Evolutionary conservation across 2,888 invertebrate genomes (phyloP).

Genomic region (Sabatieria punctata): DNA sequence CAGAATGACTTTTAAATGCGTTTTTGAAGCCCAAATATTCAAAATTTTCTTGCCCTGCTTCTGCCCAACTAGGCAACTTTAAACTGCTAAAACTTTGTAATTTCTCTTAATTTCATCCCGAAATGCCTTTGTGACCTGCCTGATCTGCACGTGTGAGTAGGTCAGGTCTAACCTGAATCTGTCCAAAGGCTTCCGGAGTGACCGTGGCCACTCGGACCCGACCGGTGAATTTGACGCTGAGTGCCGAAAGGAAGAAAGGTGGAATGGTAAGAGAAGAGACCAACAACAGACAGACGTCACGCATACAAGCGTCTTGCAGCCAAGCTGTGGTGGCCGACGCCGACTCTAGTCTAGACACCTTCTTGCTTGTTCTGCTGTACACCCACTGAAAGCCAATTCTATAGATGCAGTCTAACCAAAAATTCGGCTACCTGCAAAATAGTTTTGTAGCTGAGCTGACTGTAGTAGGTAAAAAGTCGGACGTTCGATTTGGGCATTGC

Average conservation of each 20-base stretch:
- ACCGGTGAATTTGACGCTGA: conserved; percentile 41
- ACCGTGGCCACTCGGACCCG: conserved; percentile 37
- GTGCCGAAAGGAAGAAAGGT: conserved; percentile 40
- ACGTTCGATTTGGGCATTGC: conserved; percentile 38
- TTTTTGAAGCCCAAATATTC: no score
- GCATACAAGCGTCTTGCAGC: neutral
- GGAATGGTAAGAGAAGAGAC: conserved; percentile 35
- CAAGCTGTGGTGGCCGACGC: neutral
- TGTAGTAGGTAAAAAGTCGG: conserved; percentile 29
- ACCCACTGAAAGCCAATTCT: conserved; percentile 3
- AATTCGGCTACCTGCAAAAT: no score
- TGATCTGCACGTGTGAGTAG: no score
- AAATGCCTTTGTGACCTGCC: no score
- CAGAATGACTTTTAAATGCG: no score
- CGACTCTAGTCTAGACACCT: neutral
- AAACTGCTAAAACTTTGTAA: no score
- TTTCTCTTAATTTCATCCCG: no score
- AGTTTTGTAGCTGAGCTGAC: neutral
- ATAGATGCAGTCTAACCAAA: no score
- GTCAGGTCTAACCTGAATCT: no score
- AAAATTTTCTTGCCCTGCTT: no score
- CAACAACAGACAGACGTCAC: conserved; percentile 33
- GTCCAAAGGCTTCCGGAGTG: conserved; percentile 13
- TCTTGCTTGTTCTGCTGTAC: neutral
- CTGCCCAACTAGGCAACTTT: no score